These are phyloP conservation scores for Orchestes rusci DNA, from an alignment of 2,888 invertebrate species.

Conservation along the genomic window DNA sequence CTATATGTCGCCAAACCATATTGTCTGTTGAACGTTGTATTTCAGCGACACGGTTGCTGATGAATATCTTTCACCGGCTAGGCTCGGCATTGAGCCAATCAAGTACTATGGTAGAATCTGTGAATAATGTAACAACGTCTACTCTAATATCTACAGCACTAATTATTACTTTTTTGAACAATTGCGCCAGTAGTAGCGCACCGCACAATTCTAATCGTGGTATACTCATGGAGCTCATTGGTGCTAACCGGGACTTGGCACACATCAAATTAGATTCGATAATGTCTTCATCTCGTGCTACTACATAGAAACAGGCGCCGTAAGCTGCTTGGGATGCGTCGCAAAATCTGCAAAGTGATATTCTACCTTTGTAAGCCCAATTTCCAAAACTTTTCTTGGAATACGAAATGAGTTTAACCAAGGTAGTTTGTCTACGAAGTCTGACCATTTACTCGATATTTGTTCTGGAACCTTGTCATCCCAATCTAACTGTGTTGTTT, in stretches of 20 bases:
- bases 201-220: slow-evolving; percentile 23
- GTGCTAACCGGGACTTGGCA: slow-evolving; percentile 24
- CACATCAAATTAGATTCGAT: slow-evolving; percentile 15
- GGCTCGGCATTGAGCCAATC: slow-evolving; percentile 16
- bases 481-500: slow-evolving; percentile 3
- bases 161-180: slow-evolving; percentile 8
- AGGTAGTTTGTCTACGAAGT: slow-evolving; percentile 2
- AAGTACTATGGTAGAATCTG: slow-evolving; percentile 21
- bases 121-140: slow-evolving; percentile 1
- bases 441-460: neutral
- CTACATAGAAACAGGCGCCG: slow-evolving; percentile 22
- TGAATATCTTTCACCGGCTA: slow-evolving; percentile 13
- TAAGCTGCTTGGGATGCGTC: slow-evolving; percentile 21
- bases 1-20: neutral
- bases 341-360: slow-evolving; percentile 20
- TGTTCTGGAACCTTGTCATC: slow-evolving; percentile 1
- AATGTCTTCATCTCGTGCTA: slow-evolving; percentile 7
- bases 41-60: slow-evolving; percentile 17
- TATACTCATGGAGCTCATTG: slow-evolving; percentile 8
- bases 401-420: slow-evolving; percentile 2
- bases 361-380: neutral
- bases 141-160: neutral
- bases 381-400: slow-evolving; percentile 6
- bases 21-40: slow-evolving; percentile 9
- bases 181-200: slow-evolving; percentile 17